Base-by-base conservation (phyloP, 2,113 vertebrate genomes). In the Semnornis frantzii region DNA sequence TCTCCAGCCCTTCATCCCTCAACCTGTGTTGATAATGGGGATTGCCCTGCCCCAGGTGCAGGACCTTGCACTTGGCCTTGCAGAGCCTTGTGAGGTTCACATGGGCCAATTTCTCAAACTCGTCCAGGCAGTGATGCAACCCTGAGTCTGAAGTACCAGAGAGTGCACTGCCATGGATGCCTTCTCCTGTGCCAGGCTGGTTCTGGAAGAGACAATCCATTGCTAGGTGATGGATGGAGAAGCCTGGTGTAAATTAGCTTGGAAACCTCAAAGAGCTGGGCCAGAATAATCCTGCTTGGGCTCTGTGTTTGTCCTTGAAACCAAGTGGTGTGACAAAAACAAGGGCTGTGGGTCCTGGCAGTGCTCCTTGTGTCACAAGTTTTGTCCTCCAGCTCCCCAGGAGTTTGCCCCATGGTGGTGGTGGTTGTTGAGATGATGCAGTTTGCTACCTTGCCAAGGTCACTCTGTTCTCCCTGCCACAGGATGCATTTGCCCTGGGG, bases 91-190 rank as follows among this genome's bases (percentile, higher is more conserved):
- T n/a, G 18, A 58, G 57, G 10, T 59, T 59, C 58, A 59, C 59
- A 13, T 14, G 6, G n/a, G 59, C n/a, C 59, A 8, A 24, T 21
- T 23, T 62, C 59, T 62, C n/a, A 23, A 62, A 6, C n/a, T 21
- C 34, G 20, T 62, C n/a, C 21, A 23, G 6, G 15, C 25, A 34
- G 14, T 16, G 62, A 18, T 65, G 21, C 28, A 60, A 46, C 39
- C 24, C 13, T 11, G 12, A 59, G 5, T 30, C 21, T 33, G 19
- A 42, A 57, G 16, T 34, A 33, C 12, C 48, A 14, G 17, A 6
- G 39, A 28, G 3, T 16, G 2, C 11, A 1, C 48, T 79, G 66
- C 27, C 1, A 1, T 0, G 4, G 34, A 17, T 37, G 25, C 37
- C 31, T 82, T 60, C 16, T 63, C 17, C 39, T 7, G 14, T 21